Conservation (phyloP, 2,113 vertebrate species). For the Petrocephalus microphthalmus region DNA sequence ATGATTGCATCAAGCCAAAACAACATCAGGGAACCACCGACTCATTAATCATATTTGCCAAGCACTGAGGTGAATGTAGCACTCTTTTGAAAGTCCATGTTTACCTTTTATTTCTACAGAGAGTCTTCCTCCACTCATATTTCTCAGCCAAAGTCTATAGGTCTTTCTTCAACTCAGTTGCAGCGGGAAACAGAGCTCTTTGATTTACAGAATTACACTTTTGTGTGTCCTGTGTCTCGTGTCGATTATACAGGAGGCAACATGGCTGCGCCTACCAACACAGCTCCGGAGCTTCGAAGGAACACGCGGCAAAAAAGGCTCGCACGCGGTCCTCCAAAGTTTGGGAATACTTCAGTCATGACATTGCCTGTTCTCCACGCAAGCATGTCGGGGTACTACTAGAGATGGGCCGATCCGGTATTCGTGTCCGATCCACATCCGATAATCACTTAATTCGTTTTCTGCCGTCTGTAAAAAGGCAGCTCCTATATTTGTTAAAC, state of each 20-base stretch:
- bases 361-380: too few relatives aligned
- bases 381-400: too few relatives aligned
- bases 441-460: too few relatives aligned
- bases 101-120: slow-evolving; percentile 17
- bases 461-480: too few relatives aligned
- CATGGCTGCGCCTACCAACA: too few relatives aligned
- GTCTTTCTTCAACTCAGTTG: not conserved
- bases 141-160: not conserved
- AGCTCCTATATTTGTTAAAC: too few relatives aligned
- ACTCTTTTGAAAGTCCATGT: slow-evolving; percentile 9
- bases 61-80: slow-evolving; percentile 28
- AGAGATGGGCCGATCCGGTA: too few relatives aligned
- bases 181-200: not conserved
- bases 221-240: not conserved
- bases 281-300: too few relatives aligned
- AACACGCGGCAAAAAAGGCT: too few relatives aligned
- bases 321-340: too few relatives aligned
- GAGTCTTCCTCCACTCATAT: not conserved
- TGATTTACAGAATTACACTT: not conserved
- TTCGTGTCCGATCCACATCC: too few relatives aligned
- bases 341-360: too few relatives aligned
- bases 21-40: slow-evolving; percentile 37
- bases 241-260: not conserved
- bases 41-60: slow-evolving; percentile 44
- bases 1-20: slow-evolving; percentile 32